phyloP scores from a whole-genome alignment of 1,140 invertebrate genomes.

The Drosophila trapezifrons region DNA sequence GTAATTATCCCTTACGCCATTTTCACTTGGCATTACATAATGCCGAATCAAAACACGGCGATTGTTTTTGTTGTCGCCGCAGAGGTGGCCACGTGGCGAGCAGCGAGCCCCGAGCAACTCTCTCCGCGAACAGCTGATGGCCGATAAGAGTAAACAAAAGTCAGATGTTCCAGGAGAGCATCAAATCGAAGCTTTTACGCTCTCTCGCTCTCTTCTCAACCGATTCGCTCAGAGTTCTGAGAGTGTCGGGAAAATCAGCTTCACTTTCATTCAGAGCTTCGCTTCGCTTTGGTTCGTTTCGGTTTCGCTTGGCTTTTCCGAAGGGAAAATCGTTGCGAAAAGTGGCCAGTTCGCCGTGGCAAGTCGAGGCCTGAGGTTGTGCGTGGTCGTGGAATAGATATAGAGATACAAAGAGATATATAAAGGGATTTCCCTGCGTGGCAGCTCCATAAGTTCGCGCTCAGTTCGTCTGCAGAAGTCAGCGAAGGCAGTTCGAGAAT shows the following conservation, averaged over 20 bases:
- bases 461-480: constrained; percentile 44
- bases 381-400: constrained; percentile 6
- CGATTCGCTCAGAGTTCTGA: constrained; percentile 61
- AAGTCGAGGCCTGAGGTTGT: constrained; percentile 61
- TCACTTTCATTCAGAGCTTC: constrained; percentile 68
- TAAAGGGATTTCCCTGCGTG: constrained; percentile 9
- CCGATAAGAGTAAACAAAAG: constrained; percentile 61
- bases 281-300: constrained; percentile 27
- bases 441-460: constrained; percentile 20
- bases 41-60: constrained; percentile 34
- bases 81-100: constrained; percentile 41
- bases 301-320: constrained; percentile 8
- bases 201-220: constrained; percentile 35
- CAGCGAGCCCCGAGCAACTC: background rate
- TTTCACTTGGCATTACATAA: constrained; percentile 32
- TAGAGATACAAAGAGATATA: background rate
- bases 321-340: constrained; percentile 13
- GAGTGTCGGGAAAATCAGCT: constrained; percentile 24
- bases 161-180: constrained; percentile 48
- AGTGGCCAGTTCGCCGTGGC: constrained; percentile 59
- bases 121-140: constrained; percentile 50
- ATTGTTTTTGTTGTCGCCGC: constrained; percentile 27
- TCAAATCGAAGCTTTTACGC: constrained; percentile 51
- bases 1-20: background rate
- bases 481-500: constrained; percentile 17